phyloP scores from a whole-genome alignment of 2,797 vertebrate species.

The Etheostoma perlongum region DNA sequence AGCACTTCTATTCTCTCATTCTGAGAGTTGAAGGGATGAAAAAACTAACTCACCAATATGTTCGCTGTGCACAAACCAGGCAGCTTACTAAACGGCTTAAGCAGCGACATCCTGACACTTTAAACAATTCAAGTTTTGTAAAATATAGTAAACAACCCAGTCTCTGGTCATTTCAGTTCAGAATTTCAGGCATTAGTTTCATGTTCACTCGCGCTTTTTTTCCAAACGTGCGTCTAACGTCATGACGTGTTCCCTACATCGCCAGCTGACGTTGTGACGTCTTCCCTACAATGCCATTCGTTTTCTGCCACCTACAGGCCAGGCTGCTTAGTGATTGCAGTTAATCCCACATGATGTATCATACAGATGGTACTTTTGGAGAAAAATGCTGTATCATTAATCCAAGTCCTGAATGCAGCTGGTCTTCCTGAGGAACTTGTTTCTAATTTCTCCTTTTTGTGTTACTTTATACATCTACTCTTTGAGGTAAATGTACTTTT shows the following conservation, averaged over 20 bases:
- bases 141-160: background rate
- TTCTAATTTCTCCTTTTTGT: background rate
- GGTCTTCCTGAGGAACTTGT: background rate
- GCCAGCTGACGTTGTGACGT: slow-evolving; percentile 20
- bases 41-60: slow-evolving; percentile 78
- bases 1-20: no score
- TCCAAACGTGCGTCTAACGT: slow-evolving; percentile 68
- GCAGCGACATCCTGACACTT: slow-evolving; percentile 67
- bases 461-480: no score
- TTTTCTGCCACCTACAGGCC: slow-evolving; percentile 50
- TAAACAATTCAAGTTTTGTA: accelerated
- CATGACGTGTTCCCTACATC: slow-evolving; percentile 8
- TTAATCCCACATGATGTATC: accelerated
- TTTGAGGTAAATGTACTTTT: background rate
- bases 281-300: accelerated
- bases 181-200: no score
- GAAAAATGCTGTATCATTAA: background rate
- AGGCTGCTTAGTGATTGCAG: slow-evolving; percentile 12
- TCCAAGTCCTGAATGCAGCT: background rate
- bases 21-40: background rate
- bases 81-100: slow-evolving; percentile 80
- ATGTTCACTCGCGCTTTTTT: slow-evolving; percentile 61
- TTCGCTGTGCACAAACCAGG: slow-evolving; percentile 79
- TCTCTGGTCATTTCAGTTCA: no score
- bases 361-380: background rate